These are phyloP conservation scores for Sarcophilus harrisii DNA, from an alignment of 2,797 vertebrate genomes.

Conservation along the genomic window DNA sequence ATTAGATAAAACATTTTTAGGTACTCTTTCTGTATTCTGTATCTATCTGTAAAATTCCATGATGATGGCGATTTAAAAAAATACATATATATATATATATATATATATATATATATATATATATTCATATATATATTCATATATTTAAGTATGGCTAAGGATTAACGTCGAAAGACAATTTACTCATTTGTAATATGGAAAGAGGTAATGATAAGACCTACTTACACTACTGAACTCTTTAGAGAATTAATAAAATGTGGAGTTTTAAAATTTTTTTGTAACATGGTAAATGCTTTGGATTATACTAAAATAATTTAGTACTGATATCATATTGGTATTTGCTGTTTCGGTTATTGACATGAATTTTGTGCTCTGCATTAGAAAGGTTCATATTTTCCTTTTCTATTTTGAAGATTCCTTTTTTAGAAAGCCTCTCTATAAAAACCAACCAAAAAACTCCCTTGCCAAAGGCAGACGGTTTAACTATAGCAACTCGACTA, in stretches of 20 bases:
- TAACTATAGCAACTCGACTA: slow-evolving; percentile 43
- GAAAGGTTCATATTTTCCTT: not conserved
- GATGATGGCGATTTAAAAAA: slow-evolving; percentile 25
- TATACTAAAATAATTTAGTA: slow-evolving; percentile 2
- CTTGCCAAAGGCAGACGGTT: not conserved
- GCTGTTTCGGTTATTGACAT: not conserved
- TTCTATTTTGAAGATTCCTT: not conserved
- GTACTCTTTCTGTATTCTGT: not conserved
- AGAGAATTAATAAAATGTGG: not conserved
- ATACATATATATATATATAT: slow-evolving; percentile 33
- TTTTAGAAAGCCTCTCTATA: slow-evolving; percentile 15
- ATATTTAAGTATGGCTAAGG: slow-evolving; percentile 27
- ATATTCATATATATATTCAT: slow-evolving; percentile 44
- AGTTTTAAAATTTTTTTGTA: not conserved
- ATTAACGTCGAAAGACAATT: not conserved
- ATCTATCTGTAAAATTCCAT: slow-evolving; percentile 41
- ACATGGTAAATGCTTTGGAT: not conserved
- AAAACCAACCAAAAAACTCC: not conserved
- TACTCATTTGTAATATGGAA: slow-evolving; percentile 16
- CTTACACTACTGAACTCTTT: not conserved
- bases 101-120: slow-evolving; percentile 26
- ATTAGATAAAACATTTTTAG: not conserved
- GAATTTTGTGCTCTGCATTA: slow-evolving; percentile 13
- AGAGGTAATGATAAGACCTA: not conserved
- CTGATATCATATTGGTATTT: slow-evolving; percentile 8